Conservation (phyloP, 2,113 vertebrate genomes). For the Otocyon megalotis region DNA sequence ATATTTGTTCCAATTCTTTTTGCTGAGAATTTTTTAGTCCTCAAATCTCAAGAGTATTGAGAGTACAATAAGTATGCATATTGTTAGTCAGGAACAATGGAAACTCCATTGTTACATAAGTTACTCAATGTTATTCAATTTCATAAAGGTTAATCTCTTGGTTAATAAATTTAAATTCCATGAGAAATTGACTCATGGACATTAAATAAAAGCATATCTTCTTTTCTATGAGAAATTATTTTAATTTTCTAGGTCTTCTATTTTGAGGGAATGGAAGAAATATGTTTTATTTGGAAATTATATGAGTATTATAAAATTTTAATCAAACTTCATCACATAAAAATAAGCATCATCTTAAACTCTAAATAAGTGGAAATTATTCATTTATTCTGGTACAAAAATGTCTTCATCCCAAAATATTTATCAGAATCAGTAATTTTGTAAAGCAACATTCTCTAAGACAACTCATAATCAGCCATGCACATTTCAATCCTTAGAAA, state of each 20-base stretch:
- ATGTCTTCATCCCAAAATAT: background rate
- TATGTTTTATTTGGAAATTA: conserved; percentile 10
- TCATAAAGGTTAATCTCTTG: conserved; percentile 40
- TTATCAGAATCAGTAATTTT: background rate
- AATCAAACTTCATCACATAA: background rate
- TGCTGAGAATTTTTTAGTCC: background rate
- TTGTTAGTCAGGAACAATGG: background rate
- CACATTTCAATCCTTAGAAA: conserved; percentile 1
- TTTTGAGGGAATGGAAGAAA: background rate
- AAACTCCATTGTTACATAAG: conserved; percentile 57
- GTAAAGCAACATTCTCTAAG: background rate
- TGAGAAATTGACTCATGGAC: background rate
- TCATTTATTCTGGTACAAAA: background rate
- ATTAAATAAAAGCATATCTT: conserved; percentile 23
- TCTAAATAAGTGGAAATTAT: conserved; percentile 14
- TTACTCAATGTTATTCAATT: conserved; percentile 50
- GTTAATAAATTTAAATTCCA: conserved; percentile 60
- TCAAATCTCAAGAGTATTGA: background rate
- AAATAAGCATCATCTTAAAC: conserved; percentile 46
- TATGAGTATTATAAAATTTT: background rate
- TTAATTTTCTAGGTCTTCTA: conserved; percentile 1
- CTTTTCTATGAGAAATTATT: conserved; percentile 37
- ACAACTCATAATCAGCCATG: background rate
- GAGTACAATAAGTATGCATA: background rate
- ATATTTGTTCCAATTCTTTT: background rate